A percentile compares a stretch with the other conserved stretches of the same genome.
Evolutionary conservation across 2,888 invertebrate genomes (phyloP).

Genomic region (Euproctis similis): DNA sequence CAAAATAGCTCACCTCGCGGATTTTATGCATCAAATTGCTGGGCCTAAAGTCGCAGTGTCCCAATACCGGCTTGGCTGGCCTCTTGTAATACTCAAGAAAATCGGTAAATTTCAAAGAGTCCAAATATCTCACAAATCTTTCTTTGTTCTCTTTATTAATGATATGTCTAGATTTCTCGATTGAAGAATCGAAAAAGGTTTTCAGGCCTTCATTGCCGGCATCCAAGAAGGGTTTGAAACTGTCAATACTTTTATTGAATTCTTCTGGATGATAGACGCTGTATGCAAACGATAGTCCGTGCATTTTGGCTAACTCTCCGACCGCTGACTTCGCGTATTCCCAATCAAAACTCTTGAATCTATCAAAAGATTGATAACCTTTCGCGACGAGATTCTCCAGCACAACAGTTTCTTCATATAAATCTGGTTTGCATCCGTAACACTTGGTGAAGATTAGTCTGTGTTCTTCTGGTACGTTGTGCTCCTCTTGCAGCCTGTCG

Average conservation of each 20-base stretch:
- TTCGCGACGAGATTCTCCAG: slow-evolving; percentile 39
- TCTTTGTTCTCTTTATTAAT: slow-evolving; percentile 20
- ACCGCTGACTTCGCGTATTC: slow-evolving; percentile 38
- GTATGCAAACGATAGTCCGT: slow-evolving; percentile 48
- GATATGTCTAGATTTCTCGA: neutral
- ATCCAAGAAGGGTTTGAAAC: slow-evolving; percentile 16
- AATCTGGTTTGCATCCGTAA: slow-evolving; percentile 30
- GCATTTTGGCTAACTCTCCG: slow-evolving; percentile 46
- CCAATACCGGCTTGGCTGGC: slow-evolving; percentile 19
- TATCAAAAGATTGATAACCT: slow-evolving; percentile 39
- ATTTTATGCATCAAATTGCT: slow-evolving; percentile 28
- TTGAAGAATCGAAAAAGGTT: neutral
- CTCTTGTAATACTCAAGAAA: slow-evolving; percentile 10
- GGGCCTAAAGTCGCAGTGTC: slow-evolving; percentile 42
- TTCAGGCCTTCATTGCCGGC: neutral
- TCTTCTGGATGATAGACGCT: slow-evolving; percentile 34
- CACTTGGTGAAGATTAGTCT: slow-evolving; percentile 33
- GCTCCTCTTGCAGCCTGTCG: slow-evolving; percentile 30
- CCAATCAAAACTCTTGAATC: slow-evolving; percentile 43
- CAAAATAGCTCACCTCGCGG: neutral
- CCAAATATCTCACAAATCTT: slow-evolving; percentile 16
- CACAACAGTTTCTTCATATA: slow-evolving; percentile 39
- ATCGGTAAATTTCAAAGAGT: no score
- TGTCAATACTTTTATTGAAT: slow-evolving; percentile 25
- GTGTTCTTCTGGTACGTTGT: slow-evolving; percentile 28